These are phyloP conservation scores for Sebastes taczanowskii DNA, from an alignment of 2,797 vertebrate genomes.

Conservation along the genomic window DNA sequence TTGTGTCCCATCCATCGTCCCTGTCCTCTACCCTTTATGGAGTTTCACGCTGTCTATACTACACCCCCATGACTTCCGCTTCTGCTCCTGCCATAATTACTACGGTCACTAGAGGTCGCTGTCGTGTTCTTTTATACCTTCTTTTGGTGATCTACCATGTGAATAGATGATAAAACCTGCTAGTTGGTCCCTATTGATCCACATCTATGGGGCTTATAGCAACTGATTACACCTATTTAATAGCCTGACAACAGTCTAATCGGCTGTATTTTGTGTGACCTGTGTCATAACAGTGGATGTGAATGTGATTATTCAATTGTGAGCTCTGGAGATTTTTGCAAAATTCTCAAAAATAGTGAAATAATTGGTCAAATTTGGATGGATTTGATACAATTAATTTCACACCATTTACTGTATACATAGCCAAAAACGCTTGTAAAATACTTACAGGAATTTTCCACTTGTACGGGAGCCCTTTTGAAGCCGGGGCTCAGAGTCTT, in stretches of 20 bases:
- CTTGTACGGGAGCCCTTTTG: conserved; percentile 83
- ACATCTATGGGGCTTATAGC: too few species aligned
- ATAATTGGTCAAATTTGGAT: background rate
- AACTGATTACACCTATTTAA: too few species aligned
- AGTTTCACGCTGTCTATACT: too few species aligned
- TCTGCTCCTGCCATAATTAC: too few species aligned
- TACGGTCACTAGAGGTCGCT: fast-evolving
- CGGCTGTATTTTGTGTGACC: background rate
- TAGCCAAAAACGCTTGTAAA: background rate
- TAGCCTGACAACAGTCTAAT: too few species aligned
- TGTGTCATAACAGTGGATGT: background rate
- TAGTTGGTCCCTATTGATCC: too few species aligned
- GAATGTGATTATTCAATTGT: background rate
- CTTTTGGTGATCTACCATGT: too few species aligned
- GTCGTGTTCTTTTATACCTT: too few species aligned
- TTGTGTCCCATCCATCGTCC: too few species aligned
- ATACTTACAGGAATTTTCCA: conserved; percentile 94
- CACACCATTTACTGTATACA: background rate
- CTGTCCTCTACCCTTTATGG: too few species aligned
- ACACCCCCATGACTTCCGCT: too few species aligned
- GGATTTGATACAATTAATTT: background rate
- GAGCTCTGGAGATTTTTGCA: background rate
- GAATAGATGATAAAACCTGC: too few species aligned
- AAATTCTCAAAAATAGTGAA: background rate
- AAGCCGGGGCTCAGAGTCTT: conserved; percentile 88